Evolutionary conservation across 1,140 invertebrate species (phyloP), one percentile per base, ranked within the genome.

Genomic region (Aphelinus certus): DNA sequence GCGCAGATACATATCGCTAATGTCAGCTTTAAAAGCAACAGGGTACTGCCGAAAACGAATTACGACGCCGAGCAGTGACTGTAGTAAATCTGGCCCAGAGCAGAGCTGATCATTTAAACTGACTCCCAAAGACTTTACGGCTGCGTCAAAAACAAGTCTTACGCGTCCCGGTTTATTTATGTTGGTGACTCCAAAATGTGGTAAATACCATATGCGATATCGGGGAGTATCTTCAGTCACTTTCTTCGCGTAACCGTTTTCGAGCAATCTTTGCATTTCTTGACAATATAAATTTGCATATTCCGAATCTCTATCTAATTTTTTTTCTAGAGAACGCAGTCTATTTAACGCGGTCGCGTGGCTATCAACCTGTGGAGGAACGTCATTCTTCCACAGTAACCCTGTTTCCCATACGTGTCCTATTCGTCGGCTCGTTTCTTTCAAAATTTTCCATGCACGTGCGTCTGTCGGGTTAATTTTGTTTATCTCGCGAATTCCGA

Each of bases 71-170:
- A 43, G 60, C 5, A 62, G 43, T 2, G 60, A 62, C 10, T 62
- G 42, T 43, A 62, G 43, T 3, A 62, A 10, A 45, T 62, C 60
- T 45, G 60, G 60, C 26, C 45, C 60, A 2, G 60, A 45, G 26
- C 5, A 6, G 1, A 81, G 71, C 6, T 48, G 47, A 69, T 80
- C 78, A 69, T 84, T 86, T 5, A 84, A 62, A 7, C 68, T 79
- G 1, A 75, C 10, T 4, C 79, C 78, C 51, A 71, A 7, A 2
- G 63, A 55, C 65, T 71, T 75, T n/a, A 79, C 79, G 1, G 80
- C 81, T 0, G 80, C 81, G 69, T 84, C 83, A 51, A 81, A 81
- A 0, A 84, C 83, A 0, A 82, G 26, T 45, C 82, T 55, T 6
- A 82, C 7, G 57, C 79, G 81, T 1, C 61, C 65, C 7, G 79